A percentile compares a stretch with the other conserved stretches of the same genome.
Conservation (phyloP, 2,888 invertebrate species). For the Mimumesa dahlbomi region DNA sequence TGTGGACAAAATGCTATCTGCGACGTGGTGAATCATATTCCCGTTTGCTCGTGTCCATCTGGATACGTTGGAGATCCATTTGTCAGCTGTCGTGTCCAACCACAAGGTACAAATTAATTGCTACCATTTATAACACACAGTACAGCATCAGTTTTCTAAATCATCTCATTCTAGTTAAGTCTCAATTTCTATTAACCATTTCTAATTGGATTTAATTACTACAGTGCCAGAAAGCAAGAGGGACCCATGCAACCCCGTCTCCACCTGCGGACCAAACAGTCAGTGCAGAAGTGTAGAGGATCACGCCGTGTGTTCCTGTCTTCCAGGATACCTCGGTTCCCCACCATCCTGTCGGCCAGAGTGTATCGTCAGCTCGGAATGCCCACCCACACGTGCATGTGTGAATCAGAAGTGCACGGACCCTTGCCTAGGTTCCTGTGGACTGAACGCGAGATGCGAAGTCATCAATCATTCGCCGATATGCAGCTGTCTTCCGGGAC, state of each 20-base stretch:
- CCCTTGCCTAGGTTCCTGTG: constrained; percentile 82
- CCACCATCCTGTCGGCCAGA: constrained; percentile 80
- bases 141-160: no score
- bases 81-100: constrained; percentile 75
- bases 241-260: constrained; percentile 77
- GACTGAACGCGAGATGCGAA: constrained; percentile 82
- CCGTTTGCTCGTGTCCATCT: constrained; percentile 82
- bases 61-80: constrained; percentile 81
- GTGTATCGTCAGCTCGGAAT: constrained; percentile 80
- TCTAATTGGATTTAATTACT: neutral
- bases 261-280: constrained; percentile 79
- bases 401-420: constrained; percentile 87
- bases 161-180: no score
- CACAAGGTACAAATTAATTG: constrained; percentile 44
- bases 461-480: constrained; percentile 82
- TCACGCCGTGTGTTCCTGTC: constrained; percentile 80
- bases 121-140: neutral
- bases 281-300: constrained; percentile 78
- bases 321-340: constrained; percentile 79
- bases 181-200: no score
- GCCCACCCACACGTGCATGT: constrained; percentile 83
- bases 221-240: constrained; percentile 47
- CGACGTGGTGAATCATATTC: constrained; percentile 88
- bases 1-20: constrained; percentile 90
- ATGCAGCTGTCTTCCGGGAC: constrained; percentile 80